These are phyloP conservation scores for Orthonychiurus folsomi DNA, from an alignment of 2,888 invertebrate genomes.

Conservation along the genomic window DNA sequence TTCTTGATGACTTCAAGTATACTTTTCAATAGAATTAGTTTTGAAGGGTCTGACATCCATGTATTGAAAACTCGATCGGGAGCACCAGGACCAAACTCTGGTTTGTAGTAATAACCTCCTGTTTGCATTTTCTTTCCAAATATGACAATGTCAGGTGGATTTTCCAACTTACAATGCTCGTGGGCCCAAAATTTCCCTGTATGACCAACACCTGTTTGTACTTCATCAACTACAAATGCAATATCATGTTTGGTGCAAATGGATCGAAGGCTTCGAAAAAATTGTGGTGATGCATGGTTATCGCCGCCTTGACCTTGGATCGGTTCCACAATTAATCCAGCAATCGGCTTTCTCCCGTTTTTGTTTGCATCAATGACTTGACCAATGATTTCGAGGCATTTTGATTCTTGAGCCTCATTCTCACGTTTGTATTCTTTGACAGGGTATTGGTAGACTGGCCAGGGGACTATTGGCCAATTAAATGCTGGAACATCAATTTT, in stretches of 20 bases:
- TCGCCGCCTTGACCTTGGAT: slow-evolving; percentile 7
- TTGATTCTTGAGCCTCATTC: slow-evolving; percentile 3
- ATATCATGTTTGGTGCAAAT: background rate
- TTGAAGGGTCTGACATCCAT: slow-evolving; percentile 5
- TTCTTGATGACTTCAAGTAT: slow-evolving; percentile 4
- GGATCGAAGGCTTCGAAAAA: background rate
- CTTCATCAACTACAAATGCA: background rate
- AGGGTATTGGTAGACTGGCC: slow-evolving; percentile 6
- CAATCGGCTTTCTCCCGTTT: background rate
- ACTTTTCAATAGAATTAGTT: background rate
- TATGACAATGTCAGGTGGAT: slow-evolving; percentile 7
- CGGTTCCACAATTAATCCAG: background rate
- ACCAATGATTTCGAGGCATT: background rate
- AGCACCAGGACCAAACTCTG: background rate
- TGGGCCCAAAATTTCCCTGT: slow-evolving; percentile 7
- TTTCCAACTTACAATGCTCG: background rate
- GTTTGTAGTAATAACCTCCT: slow-evolving; percentile 8
- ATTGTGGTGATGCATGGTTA: slow-evolving; percentile 3
- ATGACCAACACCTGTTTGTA: slow-evolving; percentile 3
- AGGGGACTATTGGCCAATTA: background rate
- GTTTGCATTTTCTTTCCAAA: slow-evolving; percentile 7
- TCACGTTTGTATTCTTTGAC: background rate
- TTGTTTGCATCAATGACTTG: background rate
- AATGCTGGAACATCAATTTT: slow-evolving; percentile 3
- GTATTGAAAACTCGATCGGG: slow-evolving; percentile 2